phyloP scores from a whole-genome alignment of 1,140 invertebrate genomes.

The Helicoverpa armigera region DNA sequence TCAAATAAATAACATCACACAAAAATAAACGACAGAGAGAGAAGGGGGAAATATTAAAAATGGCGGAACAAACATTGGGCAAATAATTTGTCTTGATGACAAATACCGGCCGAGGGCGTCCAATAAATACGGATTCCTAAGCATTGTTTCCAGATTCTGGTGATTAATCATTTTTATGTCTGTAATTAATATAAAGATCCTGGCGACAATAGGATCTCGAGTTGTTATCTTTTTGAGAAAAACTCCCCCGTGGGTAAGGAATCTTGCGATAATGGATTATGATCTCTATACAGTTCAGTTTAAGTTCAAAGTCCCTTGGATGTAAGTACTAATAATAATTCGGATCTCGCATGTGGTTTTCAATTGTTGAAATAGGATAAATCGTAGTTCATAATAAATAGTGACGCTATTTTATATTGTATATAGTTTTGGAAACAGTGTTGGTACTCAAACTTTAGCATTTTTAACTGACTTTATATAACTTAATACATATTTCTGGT shows the following conservation, averaged over 20 bases:
- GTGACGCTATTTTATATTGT: too few species aligned
- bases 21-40: conserved; percentile 18
- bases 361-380: not conserved
- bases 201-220: conserved; percentile 66
- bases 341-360: not conserved
- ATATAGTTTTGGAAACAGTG: too few species aligned
- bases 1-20: conserved; percentile 25
- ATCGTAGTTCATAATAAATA: too few species aligned
- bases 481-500: too few species aligned
- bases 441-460: too few species aligned
- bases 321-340: not conserved
- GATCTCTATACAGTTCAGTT: not conserved
- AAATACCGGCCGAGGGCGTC: conserved; percentile 70
- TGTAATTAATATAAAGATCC: conserved; percentile 83
- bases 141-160: conserved; percentile 80
- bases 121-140: conserved; percentile 80
- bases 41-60: conserved; percentile 55
- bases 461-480: too few species aligned
- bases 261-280: not conserved
- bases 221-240: conserved; percentile 60
- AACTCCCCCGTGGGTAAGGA: conserved; percentile 30
- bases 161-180: conserved; percentile 84
- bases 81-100: conserved; percentile 79
- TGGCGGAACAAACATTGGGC: conserved; percentile 62
- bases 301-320: not conserved